phyloP scores from a whole-genome alignment of 2,888 invertebrate species.

The Amblyjoppa proteus region DNA sequence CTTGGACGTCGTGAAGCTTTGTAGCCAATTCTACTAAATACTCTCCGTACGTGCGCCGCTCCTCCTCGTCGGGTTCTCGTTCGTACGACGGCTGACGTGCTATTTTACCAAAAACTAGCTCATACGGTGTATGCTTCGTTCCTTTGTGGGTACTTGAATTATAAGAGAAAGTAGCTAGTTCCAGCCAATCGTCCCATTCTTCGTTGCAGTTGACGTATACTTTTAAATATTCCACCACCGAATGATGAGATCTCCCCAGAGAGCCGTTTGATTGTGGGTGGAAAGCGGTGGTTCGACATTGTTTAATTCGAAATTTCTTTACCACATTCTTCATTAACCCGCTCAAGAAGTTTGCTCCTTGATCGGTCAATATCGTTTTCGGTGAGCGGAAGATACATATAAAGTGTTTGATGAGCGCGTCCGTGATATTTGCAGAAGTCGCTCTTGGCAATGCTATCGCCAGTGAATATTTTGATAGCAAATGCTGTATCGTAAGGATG shows the following conservation, averaged over 20 bases:
- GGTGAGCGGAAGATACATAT: no score
- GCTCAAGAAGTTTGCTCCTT: no score
- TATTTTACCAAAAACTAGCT: constrained; percentile 6
- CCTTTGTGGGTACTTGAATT: constrained; percentile 4
- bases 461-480: background rate
- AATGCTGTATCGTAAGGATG: background rate
- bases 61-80: background rate
- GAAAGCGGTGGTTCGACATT: background rate
- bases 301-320: background rate
- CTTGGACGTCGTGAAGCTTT: background rate
- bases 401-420: background rate
- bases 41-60: constrained; percentile 10
- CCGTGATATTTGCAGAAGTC: background rate
- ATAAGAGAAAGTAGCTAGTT: background rate
- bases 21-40: constrained; percentile 6
- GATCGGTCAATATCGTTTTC: no score
- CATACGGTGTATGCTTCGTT: background rate
- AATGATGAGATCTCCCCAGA: background rate
- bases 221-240: background rate
- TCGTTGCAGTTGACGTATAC: background rate
- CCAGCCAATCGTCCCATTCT: constrained; percentile 35
- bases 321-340: no score
- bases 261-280: background rate
- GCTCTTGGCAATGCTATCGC: background rate
- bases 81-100: background rate